Evolutionary conservation across 2,797 vertebrate species (phyloP).

Genomic region (Poecilia wingei): DNA sequence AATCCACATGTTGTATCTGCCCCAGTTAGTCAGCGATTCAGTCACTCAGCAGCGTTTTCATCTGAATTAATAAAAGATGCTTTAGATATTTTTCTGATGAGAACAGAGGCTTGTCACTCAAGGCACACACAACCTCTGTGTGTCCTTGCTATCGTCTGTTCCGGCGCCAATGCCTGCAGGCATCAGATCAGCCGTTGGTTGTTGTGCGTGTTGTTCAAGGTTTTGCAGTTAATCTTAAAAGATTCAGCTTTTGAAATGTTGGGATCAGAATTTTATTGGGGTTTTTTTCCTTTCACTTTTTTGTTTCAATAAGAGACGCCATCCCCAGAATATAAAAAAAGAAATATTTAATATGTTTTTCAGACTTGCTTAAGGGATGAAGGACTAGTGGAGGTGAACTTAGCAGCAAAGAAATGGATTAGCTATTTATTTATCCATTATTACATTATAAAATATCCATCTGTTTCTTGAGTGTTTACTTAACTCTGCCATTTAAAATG

Average conservation of each 20-base stretch:
- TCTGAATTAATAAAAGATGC: constrained; percentile 45
- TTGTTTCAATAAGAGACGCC: background rate
- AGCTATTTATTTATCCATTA: background rate
- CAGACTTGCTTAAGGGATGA: background rate
- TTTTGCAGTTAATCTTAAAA: constrained; percentile 41
- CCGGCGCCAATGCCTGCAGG: constrained; percentile 40
- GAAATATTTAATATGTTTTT: background rate
- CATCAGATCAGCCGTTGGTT: constrained; percentile 48
- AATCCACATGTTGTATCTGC: constrained; percentile 17
- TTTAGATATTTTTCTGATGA: constrained; percentile 35
- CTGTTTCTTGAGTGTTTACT: background rate
- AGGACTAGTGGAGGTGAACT: background rate
- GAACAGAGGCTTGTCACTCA: constrained; percentile 53
- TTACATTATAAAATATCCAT: background rate
- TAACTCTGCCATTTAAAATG: background rate
- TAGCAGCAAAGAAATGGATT: background rate
- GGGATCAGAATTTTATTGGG: background rate
- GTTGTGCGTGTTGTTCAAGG: constrained; percentile 26
- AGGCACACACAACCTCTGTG: constrained; percentile 40
- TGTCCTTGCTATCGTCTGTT: constrained; percentile 53
- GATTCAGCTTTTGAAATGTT: constrained; percentile 16
- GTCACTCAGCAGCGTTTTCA: constrained; percentile 33
- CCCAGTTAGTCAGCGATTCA: constrained; percentile 40
- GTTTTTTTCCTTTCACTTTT: constrained; percentile 1
- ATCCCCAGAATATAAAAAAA: constrained; percentile 9